A percentile compares a stretch with the other conserved stretches of the same genome.
phyloP scores from a whole-genome alignment of 1,140 invertebrate species.

The Spodoptera litura region DNA sequence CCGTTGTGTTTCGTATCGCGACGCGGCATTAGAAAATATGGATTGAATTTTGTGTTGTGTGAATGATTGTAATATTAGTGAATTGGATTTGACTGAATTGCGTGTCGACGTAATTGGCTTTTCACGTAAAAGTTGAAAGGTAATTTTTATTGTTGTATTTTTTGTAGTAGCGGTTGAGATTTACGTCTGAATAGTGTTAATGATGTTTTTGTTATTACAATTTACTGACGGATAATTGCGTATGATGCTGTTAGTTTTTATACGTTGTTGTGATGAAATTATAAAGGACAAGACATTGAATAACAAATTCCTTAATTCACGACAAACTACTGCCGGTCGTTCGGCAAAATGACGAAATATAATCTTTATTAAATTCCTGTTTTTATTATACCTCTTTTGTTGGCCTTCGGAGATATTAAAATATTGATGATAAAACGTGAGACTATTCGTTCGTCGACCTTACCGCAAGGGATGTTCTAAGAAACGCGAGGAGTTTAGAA shows the following conservation, averaged over 20 bases:
- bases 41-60: constrained; percentile 45
- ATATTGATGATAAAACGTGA: constrained; percentile 31
- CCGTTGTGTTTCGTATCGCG: constrained; percentile 9
- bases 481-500: background rate
- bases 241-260: background rate
- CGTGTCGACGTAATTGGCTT: constrained; percentile 40
- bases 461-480: constrained; percentile 25
- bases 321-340: constrained; percentile 1
- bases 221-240: background rate
- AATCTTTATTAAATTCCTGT: constrained; percentile 10
- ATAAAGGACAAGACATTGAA: background rate
- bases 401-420: constrained; percentile 16
- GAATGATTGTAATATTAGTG: constrained; percentile 43
- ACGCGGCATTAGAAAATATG: constrained; percentile 39
- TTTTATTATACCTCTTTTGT: constrained; percentile 1
- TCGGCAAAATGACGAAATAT: constrained; percentile 18
- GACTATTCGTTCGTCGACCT: constrained; percentile 27
- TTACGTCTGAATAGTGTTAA: background rate
- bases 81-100: constrained; percentile 46
- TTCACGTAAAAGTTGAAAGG: constrained; percentile 44
- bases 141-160: constrained; percentile 35
- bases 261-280: background rate
- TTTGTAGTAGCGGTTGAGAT: constrained; percentile 19
- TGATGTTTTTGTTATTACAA: constrained; percentile 12
- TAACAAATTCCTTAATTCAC: background rate